These are phyloP conservation scores for fruit fly (Drosophila melanogaster) DNA, from an alignment of 1,140 invertebrate species.

Conservation along the genomic window DNA sequence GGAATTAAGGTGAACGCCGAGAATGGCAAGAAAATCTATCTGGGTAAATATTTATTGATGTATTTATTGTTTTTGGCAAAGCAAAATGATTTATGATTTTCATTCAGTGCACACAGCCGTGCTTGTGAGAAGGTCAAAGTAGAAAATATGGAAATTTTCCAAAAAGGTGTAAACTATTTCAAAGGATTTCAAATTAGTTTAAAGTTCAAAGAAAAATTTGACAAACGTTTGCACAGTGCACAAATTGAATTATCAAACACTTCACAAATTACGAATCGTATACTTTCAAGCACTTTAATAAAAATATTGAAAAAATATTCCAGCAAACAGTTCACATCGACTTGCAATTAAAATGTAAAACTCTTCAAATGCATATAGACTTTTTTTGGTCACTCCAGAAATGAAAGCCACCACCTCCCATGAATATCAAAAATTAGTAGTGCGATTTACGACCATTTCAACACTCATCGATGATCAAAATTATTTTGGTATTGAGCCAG, in stretches of 20 bases:
- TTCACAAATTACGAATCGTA: not conserved
- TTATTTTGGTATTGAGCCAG: constrained; percentile 4
- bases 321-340: constrained; percentile 9
- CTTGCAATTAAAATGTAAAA: not conserved
- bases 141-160: not conserved
- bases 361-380: not conserved
- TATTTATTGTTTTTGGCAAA: constrained; percentile 17
- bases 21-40: constrained; percentile 2
- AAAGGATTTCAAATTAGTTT: not conserved
- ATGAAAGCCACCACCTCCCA: not conserved
- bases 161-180: not conserved
- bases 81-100: constrained; percentile 13
- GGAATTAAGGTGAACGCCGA: constrained; percentile 41
- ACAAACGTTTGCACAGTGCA: not conserved
- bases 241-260: constrained; percentile 2
- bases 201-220: not conserved
- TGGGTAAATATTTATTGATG: constrained; percentile 6
- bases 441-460: constrained; percentile 9
- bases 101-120: too few species aligned
- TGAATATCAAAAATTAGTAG: constrained; percentile 10
- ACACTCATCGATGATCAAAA: constrained; percentile 17
- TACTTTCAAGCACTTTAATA: constrained; percentile 13
- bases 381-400: not conserved
- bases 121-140: not conserved
- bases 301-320: constrained; percentile 10